These are phyloP conservation scores for Streblospio benedicti DNA, from an alignment of 1,140 invertebrate species.

Conservation along the genomic window DNA sequence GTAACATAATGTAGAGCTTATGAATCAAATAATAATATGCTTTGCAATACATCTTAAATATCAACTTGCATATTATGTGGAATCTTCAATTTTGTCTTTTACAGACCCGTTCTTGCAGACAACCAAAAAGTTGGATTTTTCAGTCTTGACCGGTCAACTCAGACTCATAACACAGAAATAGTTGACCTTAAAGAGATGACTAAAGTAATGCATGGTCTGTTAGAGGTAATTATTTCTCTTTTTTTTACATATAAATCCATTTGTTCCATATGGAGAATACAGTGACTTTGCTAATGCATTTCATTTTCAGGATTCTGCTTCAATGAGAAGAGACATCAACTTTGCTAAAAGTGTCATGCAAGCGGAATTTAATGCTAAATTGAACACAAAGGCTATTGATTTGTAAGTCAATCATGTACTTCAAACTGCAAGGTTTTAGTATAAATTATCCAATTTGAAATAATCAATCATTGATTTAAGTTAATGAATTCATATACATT, in stretches of 20 bases:
- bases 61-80: no score
- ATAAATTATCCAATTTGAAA: no score
- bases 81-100: conserved; percentile 15
- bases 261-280: neutral
- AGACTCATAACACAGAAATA: conserved; percentile 43
- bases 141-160: conserved; percentile 36
- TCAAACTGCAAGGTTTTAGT: no score
- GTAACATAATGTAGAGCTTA: no score
- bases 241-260: neutral
- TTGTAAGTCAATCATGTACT: conserved; percentile 30
- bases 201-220: conserved; percentile 36
- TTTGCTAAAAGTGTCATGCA: conserved; percentile 39
- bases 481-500: no score
- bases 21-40: no score
- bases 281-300: neutral
- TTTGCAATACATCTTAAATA: no score
- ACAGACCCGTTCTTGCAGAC: conserved; percentile 39
- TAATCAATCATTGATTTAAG: no score
- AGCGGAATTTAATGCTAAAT: conserved; percentile 40
- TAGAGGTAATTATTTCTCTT: conserved; percentile 26
- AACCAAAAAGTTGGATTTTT: conserved; percentile 43
- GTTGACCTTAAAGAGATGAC: conserved; percentile 44
- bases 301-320: conserved; percentile 33
- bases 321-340: conserved; percentile 36
- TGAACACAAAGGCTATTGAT: conserved; percentile 37